Conservation (phyloP, 2,888 invertebrate genomes). For the Dendrolimus pini region DNA sequence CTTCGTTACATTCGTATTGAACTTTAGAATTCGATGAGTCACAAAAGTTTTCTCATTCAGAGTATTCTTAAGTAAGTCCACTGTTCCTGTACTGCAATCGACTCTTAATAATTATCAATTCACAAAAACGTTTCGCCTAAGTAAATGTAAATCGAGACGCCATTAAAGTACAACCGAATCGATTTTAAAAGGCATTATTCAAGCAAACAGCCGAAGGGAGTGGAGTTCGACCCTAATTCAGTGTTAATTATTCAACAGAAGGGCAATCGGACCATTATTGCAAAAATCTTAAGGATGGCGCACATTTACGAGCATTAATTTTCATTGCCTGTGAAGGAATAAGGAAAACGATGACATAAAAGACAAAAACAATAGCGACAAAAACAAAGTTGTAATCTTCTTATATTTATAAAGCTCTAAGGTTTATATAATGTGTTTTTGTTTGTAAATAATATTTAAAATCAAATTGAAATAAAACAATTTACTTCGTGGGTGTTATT, state of each 20-base stretch:
- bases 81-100: no score
- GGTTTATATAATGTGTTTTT: no score
- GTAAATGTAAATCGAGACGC: slow-evolving; percentile 34
- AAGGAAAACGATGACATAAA: not conserved
- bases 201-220: slow-evolving; percentile 36
- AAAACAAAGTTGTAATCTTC: no score
- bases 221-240: slow-evolving; percentile 37
- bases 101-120: slow-evolving; percentile 15
- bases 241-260: slow-evolving; percentile 57
- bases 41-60: no score
- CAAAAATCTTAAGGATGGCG: slow-evolving; percentile 14
- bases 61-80: no score
- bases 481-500: no score
- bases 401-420: no score
- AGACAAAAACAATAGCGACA: no score
- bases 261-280: slow-evolving; percentile 39
- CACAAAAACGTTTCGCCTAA: slow-evolving; percentile 22
- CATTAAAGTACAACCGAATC: slow-evolving; percentile 32
- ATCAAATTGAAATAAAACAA: no score
- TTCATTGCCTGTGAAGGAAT: not conserved
- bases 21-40: no score
- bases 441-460: no score
- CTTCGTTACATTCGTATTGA: no score
- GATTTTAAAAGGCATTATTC: slow-evolving; percentile 49
- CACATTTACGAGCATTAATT: not conserved